Percentiles rank a stretch among this genome's conserved stretches.
phyloP scores from a whole-genome alignment of 2,797 vertebrate species.

The Channa striata region DNA sequence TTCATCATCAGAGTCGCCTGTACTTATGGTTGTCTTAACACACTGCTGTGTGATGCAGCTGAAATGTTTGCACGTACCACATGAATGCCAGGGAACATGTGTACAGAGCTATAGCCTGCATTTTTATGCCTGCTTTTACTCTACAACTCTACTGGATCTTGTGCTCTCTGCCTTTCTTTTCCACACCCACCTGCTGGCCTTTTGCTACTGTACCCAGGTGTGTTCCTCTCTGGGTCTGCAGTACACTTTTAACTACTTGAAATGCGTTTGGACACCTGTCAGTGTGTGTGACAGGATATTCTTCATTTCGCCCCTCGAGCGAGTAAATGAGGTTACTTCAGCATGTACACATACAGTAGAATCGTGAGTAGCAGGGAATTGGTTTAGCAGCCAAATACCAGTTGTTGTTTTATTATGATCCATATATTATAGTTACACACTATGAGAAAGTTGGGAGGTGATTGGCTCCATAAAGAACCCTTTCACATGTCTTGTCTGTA shows the following conservation, averaged over 20 bases:
- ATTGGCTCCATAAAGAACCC: conserved; percentile 41
- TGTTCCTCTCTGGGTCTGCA: conserved; percentile 39
- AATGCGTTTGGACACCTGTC: conserved; percentile 71
- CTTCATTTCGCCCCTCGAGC: conserved; percentile 13
- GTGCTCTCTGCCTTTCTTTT: background rate
- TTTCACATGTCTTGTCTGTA: conserved; percentile 37
- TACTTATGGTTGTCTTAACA: background rate
- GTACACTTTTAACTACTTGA: conserved; percentile 30
- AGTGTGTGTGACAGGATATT: conserved; percentile 49
- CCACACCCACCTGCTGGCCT: conserved; percentile 28
- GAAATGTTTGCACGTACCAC: background rate
- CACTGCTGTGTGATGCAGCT: background rate
- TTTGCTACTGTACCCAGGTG: conserved; percentile 65
- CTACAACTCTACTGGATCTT: conserved; percentile 1
- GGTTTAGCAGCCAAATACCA: conserved; percentile 2
- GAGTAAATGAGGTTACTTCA: conserved; percentile 34
- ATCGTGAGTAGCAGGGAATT: background rate
- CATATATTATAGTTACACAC: conserved; percentile 3
- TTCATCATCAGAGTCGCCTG: background rate
- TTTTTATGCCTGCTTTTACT: conserved; percentile 2
- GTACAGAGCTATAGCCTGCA: background rate
- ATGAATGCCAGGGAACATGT: background rate
- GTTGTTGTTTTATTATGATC: conserved; percentile 7
- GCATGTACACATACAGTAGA: conserved; percentile 13
- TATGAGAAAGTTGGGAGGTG: conserved; percentile 4